Conservation (phyloP, 2,797 vertebrate species). For the Leptatherina wallacei region DNA sequence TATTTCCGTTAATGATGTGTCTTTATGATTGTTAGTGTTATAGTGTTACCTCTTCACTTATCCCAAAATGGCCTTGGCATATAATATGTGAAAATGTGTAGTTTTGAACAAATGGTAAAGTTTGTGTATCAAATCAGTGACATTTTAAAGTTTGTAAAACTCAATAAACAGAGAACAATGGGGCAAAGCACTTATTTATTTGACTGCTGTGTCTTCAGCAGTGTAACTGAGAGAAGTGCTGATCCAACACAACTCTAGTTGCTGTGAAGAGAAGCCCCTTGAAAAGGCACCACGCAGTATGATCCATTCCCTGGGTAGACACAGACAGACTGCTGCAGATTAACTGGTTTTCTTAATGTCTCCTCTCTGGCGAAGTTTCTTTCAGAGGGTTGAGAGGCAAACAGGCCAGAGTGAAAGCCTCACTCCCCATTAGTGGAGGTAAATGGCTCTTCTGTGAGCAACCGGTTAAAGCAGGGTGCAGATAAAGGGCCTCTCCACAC, state of each 20-base stretch:
- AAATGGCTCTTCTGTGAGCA: conserved; percentile 83
- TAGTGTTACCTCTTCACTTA: background rate
- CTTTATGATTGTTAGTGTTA: background rate
- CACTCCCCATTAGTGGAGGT: conserved; percentile 77
- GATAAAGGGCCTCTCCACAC: conserved; percentile 80
- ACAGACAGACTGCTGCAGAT: conserved; percentile 72
- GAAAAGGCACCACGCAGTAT: conserved; percentile 72
- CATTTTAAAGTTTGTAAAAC: conserved; percentile 26
- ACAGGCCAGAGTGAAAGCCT: conserved; percentile 70
- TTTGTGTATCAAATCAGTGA: conserved; percentile 22
- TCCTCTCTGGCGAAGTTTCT: conserved; percentile 74
- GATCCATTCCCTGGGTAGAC: conserved; percentile 57
- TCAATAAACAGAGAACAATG: conserved; percentile 33
- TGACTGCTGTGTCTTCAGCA: conserved; percentile 61
- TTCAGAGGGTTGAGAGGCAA: conserved; percentile 72
- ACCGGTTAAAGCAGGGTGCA: conserved; percentile 72
- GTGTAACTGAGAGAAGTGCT: conserved; percentile 68
- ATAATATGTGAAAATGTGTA: background rate
- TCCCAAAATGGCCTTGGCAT: background rate
- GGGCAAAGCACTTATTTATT: conserved; percentile 60
- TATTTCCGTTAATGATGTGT: background rate
- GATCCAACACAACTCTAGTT: conserved; percentile 67
- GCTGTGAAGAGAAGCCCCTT: conserved; percentile 68
- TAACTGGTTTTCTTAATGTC: conserved; percentile 80
- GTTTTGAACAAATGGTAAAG: conserved; percentile 2